Evolutionary conservation across 1,140 invertebrate genomes (phyloP), one percentile per base, ranked within the genome.

Genomic region (Drosophila azteca): DNA sequence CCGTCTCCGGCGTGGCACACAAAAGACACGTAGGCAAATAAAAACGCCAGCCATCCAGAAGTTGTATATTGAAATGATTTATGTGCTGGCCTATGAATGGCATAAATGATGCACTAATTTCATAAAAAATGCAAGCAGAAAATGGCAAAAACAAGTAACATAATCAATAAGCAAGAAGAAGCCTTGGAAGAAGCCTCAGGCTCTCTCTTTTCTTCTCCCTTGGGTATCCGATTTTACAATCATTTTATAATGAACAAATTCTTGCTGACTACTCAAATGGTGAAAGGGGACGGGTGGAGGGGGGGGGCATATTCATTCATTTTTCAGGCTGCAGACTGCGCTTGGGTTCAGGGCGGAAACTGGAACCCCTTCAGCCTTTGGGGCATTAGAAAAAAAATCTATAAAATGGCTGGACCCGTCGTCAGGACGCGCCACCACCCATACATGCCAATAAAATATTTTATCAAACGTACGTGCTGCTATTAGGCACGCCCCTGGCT

Each of bases 381-480:
- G 51, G 46, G 53, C 51, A 85, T 84, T 80, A 73, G 78, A 77
- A 70, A 70, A 70, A 70, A 78, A 85, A 85, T 85, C 80, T 77
- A 88, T 87, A 82, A 78, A 76, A 82, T 76, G 64, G 77, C 72
- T 85, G 63, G 64, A 79, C 77, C 50, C 72, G 77, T 66, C 80
- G 29, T 31, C 24, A 26, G 24, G 29, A 8, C 2, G 20, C 17
- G 35, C 39, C 11, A 26, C 7, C 35, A n/a, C 43, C 41, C 69
- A 78, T 72, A 81, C 82, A 85, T 85, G 79, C 83, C 84, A 88
- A 88, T 88, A 88, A 88, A 88, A 88, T 88, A 88, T 88, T 88
- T 88, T 88, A 88, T 88, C 84, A 88, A 77, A 67, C 72, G 83
- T 79, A 88, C 83, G 83, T 88, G 83, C 78, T 79, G 84, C 83